phyloP scores from a whole-genome alignment of 2,797 vertebrate genomes.

The Acestrorhynchus altus region DNA sequence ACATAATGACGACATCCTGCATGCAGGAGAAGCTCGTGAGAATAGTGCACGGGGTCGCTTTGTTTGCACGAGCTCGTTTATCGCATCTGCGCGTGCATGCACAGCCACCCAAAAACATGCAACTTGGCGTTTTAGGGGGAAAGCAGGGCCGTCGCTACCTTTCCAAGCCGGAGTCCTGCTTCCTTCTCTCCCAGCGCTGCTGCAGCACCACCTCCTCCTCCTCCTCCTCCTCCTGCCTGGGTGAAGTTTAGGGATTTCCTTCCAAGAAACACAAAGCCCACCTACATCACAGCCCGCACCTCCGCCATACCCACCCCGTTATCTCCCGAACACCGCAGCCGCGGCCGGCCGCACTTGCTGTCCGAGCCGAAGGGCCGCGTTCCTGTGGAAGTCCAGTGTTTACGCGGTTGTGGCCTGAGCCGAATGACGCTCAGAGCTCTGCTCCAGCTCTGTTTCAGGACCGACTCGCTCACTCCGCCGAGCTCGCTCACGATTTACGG shows the following conservation, averaged over 20 bases:
- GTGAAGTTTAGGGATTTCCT: constrained; percentile 40
- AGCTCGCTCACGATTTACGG: background rate
- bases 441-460: constrained; percentile 27
- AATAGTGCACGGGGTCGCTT: constrained; percentile 38
- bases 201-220: background rate
- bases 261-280: constrained; percentile 16
- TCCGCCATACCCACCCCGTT: background rate
- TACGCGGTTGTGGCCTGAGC: constrained; percentile 40
- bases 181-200: constrained; percentile 4
- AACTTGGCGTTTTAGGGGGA: too few species aligned
- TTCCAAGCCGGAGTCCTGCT: constrained; percentile 25
- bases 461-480: constrained; percentile 20
- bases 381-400: background rate
- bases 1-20: background rate
- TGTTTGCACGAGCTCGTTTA: constrained; percentile 27
- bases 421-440: constrained; percentile 32
- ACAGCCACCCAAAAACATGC: too few species aligned
- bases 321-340: background rate
- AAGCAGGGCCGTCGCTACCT: background rate
- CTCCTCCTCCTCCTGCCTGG: background rate
- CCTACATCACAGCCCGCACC: background rate
- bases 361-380: background rate
- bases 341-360: background rate
- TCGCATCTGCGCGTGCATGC: constrained; percentile 4
- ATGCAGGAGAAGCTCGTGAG: constrained; percentile 12